Conservation (phyloP, 2,113 vertebrate species). For the Halichoeres trimaculatus region DNA sequence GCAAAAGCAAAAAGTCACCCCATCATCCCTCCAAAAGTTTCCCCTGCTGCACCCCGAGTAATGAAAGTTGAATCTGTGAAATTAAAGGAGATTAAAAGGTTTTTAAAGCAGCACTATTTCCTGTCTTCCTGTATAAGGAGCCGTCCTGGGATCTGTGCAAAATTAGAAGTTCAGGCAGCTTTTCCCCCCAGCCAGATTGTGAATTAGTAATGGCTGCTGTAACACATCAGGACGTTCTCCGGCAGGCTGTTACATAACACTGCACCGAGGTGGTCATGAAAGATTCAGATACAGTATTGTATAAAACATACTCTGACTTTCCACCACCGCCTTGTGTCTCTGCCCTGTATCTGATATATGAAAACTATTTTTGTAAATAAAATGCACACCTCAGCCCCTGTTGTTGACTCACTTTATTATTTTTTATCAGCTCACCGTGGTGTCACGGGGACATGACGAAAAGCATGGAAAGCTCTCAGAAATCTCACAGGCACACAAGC, state of each 20-base stretch:
- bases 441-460: conserved; percentile 17
- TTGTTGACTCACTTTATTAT: background rate
- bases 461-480: conserved; percentile 16
- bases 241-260: conserved; percentile 62
- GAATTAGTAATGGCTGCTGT: conserved; percentile 67
- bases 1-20: too few relatives aligned
- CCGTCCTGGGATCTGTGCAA: conserved; percentile 35
- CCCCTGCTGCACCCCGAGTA: background rate
- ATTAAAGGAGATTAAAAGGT: conserved; percentile 5
- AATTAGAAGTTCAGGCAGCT: conserved; percentile 25
- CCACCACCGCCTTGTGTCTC: background rate
- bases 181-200: conserved; percentile 42
- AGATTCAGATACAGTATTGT: conserved; percentile 54
- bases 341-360: background rate
- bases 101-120: conserved; percentile 2
- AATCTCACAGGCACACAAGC: conserved; percentile 28
- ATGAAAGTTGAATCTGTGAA: conserved; percentile 5
- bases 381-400: background rate
- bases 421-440: background rate
- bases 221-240: conserved; percentile 50
- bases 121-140: background rate
- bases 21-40: background rate
- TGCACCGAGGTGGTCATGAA: conserved; percentile 57
- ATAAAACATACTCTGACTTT: conserved; percentile 18
- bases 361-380: background rate